Evolutionary conservation across 2,113 vertebrate genomes (phyloP), one percentile per base, ranked within the genome.

Genomic region (Abramis brama): DNA sequence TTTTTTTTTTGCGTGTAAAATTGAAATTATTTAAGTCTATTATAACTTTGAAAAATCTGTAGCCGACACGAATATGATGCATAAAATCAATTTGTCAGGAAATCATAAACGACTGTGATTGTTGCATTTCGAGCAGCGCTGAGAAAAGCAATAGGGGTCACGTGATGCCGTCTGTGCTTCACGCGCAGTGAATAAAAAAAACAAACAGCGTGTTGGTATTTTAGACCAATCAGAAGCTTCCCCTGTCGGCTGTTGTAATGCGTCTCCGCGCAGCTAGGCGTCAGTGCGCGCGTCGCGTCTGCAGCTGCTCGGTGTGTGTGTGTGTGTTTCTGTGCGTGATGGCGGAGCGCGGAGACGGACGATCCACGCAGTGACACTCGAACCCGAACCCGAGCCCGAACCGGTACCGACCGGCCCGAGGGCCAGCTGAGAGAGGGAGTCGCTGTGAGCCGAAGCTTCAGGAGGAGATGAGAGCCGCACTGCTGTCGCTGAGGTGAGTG

Each of bases 401-500:
- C 74, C 75, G 75, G 75, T 55, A 77, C 47, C 50, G n/a, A 4
- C 27, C 47, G 27, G 23, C 71, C 47, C 27, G 12, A 39, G 0
- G 11, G 66, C 36, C 81, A 11, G 19, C 11, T 1, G 47, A 25
- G 43, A 43, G 43, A 43, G 5, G 7, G 15, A 50, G 12, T 12
- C 66, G 66, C 6, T 4, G 45, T 64, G 78, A 60, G 23, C 57
- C 12, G 78, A 62, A 27, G 57, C n/a, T 43, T 10, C 59, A 2
- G 60, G n/a, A 11, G 12, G 79, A 68, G 19, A 33, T 13, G 79
- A 82, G 55, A 59, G 47, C 60, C 23, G 60, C n/a, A 6, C 77
- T 39, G 55, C 77, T 64, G 79, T 60, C 19, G 81, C 11, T 66
- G 81, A 76, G 74, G 23, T 76, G 74, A 52, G 70, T 74, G 70